A percentile compares a stretch with the other conserved stretches of the same genome.
These are phyloP conservation scores for Taenioides sp. DNA, from an alignment of 2,797 vertebrate genomes.

Conservation along the genomic window DNA sequence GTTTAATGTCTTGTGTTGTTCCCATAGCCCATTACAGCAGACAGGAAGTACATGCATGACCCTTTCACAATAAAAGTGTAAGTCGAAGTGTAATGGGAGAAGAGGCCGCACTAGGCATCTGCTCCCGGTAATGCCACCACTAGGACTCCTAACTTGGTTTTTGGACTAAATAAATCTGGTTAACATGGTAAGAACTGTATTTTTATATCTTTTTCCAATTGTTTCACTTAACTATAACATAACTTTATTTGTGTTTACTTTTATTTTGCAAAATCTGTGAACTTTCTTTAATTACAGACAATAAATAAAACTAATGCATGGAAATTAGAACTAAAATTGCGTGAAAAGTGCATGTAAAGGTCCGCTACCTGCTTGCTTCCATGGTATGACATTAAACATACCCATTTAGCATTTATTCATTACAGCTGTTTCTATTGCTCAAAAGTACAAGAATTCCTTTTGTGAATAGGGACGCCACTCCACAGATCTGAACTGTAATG, in stretches of 20 bases:
- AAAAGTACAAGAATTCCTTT: no score
- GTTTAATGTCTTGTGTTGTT: no score
- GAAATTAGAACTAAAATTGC: no score
- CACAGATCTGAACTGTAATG: no score
- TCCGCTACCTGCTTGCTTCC: no score
- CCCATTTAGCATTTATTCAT: no score
- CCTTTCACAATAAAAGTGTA: slow-evolving; percentile 5
- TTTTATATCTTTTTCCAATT: neutral
- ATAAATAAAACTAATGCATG: no score
- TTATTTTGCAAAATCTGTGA: neutral
- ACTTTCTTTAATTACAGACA: neutral
- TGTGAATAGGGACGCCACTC: no score
- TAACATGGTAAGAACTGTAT: neutral
- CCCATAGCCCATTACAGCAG: neutral
- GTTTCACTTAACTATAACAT: no score
- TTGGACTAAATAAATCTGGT: neutral
- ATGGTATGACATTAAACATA: no score
- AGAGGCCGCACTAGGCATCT: neutral
- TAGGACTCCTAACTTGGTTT: neutral
- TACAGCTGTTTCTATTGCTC: no score
- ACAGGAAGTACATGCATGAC: neutral
- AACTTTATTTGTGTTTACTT: neutral
- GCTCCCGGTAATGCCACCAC: neutral
- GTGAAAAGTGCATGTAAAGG: no score
- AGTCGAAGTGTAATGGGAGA: neutral